Evolutionary conservation across 2,113 vertebrate genomes (phyloP).

Genomic region (Capricornis sumatraensis): DNA sequence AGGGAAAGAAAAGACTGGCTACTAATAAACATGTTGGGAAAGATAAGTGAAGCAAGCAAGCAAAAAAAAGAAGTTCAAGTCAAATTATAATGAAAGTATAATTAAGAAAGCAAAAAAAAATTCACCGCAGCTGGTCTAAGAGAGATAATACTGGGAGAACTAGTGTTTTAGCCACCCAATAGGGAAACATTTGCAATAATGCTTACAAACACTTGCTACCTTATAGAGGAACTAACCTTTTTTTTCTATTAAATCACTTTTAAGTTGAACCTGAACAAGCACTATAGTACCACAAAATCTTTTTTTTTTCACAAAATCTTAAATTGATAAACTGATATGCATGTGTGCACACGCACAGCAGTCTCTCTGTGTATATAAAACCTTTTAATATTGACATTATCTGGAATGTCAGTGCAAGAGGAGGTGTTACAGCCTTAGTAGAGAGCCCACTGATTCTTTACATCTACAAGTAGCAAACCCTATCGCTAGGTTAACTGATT

Average conservation of each 20-base stretch:
- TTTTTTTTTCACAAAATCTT: not conserved
- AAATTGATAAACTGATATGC: not conserved
- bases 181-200: not conserved
- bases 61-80: not conserved
- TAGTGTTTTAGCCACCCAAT: not conserved
- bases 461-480: not conserved
- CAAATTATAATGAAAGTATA: not conserved
- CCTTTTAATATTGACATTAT: not conserved
- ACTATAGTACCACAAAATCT: not conserved
- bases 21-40: conserved; percentile 1
- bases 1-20: not conserved
- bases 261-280: not conserved
- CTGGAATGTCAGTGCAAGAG: conserved; percentile 1
- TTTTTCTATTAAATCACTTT: not conserved
- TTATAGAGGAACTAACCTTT: not conserved
- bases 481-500: not conserved
- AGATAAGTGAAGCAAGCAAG: not conserved
- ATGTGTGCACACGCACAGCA: rapidly evolving
- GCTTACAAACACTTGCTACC: not conserved
- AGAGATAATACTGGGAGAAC: not conserved
- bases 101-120: not conserved
- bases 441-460: not conserved
- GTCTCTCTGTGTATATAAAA: not conserved
- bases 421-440: not conserved
- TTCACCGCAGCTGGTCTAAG: not conserved